Percentiles rank a stretch among this genome's conserved stretches.
phyloP scores from a whole-genome alignment of 2,113 vertebrate species.

The Phrynocephalus versicolor region DNA sequence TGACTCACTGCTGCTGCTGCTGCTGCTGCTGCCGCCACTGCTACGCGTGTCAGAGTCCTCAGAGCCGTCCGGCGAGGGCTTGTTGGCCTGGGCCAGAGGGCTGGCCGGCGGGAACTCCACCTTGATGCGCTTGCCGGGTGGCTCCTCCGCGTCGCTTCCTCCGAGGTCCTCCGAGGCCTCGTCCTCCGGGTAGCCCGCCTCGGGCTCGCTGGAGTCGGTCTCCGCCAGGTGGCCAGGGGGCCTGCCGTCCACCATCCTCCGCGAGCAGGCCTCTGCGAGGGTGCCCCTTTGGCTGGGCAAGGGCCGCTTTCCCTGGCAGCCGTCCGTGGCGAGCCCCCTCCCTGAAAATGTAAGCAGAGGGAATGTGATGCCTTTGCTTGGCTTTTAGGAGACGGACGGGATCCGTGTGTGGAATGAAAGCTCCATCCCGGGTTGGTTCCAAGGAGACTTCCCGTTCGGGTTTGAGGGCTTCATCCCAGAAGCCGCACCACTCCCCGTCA shows the following conservation, averaged over 20 bases:
- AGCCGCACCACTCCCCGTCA: neutral
- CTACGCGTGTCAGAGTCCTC: slow-evolving; percentile 45
- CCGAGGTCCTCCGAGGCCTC: slow-evolving; percentile 52
- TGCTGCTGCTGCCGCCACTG: slow-evolving; percentile 12
- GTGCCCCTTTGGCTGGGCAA: slow-evolving; percentile 62
- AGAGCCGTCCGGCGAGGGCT: neutral
- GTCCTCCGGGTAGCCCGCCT: neutral
- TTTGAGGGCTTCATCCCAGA: neutral
- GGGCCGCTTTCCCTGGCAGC: slow-evolving; percentile 6
- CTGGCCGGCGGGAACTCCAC: slow-evolving; percentile 56
- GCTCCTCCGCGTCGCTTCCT: slow-evolving; percentile 67
- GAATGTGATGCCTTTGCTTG: no score
- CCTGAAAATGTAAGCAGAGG: slow-evolving; percentile 11
- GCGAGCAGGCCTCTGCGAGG: slow-evolving; percentile 62
- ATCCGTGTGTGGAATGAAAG: neutral
- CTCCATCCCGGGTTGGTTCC: neutral
- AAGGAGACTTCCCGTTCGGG: neutral
- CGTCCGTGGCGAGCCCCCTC: neutral
- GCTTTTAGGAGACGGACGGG: neutral
- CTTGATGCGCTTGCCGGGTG: slow-evolving; percentile 75
- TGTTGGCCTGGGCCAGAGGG: neutral
- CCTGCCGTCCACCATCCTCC: slow-evolving; percentile 68
- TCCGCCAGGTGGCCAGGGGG: slow-evolving; percentile 56
- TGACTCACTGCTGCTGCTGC: slow-evolving; percentile 45
- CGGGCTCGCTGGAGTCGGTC: neutral